Evolutionary conservation across 2,113 vertebrate species (phyloP), one percentile per base, ranked within the genome.

Genomic region (Eulacestoma nigropectus): DNA sequence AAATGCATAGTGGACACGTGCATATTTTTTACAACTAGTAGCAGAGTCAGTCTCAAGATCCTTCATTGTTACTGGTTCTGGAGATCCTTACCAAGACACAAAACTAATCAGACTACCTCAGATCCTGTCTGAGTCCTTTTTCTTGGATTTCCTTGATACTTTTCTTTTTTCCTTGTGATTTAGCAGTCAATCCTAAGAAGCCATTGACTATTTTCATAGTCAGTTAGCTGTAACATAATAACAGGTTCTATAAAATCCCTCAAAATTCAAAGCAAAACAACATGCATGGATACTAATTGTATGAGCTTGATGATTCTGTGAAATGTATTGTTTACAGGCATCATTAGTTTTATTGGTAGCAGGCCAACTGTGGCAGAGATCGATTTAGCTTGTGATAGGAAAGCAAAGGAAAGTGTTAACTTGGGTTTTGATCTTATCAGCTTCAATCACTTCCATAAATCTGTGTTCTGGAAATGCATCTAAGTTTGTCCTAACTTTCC

Each of bases 391-490:
- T 91, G 92, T 94, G 94, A 91, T 94, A 84, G 59, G 86, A 82
- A 96, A 90, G 95, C 90, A 94, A 90, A 91, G 79, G 91, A 97
- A 97, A 96, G 96, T 91, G 95, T 97, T 97, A 97, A 96, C 95
- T 92, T 92, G 81, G 82, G 90, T 90, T 97, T 96, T 97, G 96
- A 96, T 97, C 96, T 97, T 97, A 97, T 96, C 97, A 97, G 82
- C 80, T 96, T 97, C 96, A 97, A 96, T 97, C 97, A 96, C 86
- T 94, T 96, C 94, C 96, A 97, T 97, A 97, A 97, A 97, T 97
- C 97, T 95, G 94, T 97, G 93, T 92, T 96, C 89, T 93, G 85
- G 94, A 96, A 97, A 97, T 84, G 88, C 95, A 94, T 96, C 97
- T 96, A 96, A 96, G 95, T 97, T 97, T 97, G 85, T 93, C 93